Evolutionary conservation across 2,888 invertebrate genomes (phyloP).

Genomic region (Noctua comes): DNA sequence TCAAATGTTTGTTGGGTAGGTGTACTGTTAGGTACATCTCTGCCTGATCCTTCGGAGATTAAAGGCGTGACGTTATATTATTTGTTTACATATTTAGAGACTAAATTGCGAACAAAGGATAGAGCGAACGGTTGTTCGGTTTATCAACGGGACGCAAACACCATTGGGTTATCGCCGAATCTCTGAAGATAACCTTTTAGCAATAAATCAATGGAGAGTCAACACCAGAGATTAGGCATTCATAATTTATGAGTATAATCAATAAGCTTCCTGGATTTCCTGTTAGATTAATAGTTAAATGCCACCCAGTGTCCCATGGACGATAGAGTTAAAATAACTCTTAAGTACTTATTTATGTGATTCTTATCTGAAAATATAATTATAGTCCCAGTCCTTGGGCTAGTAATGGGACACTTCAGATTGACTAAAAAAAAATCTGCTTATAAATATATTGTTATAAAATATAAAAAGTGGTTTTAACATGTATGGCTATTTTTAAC

Average conservation of each 20-base stretch:
- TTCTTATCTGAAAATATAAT: neutral
- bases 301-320: too few species aligned
- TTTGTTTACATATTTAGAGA: conserved; percentile 1
- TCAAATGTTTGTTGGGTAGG: too few species aligned
- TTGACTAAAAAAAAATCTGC: neutral
- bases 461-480: neutral
- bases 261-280: conserved; percentile 27
- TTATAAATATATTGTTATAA: neutral
- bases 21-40: neutral
- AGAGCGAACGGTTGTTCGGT: neutral
- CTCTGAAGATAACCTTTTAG: conserved; percentile 40
- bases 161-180: conserved; percentile 34
- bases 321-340: neutral
- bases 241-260: conserved; percentile 49
- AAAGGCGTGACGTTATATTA: neutral
- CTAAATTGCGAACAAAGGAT: neutral
- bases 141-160: conserved; percentile 24
- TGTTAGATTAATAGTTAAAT: neutral
- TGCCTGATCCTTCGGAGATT: neutral
- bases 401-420: neutral
- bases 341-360: neutral
- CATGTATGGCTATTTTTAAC: neutral
- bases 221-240: conserved; percentile 43
- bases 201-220: conserved; percentile 39
- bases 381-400: neutral